A percentile compares a stretch with the other conserved stretches of the same genome.
Conservation (phyloP, 2,113 vertebrate species). For the Nettapus auritus region DNA sequence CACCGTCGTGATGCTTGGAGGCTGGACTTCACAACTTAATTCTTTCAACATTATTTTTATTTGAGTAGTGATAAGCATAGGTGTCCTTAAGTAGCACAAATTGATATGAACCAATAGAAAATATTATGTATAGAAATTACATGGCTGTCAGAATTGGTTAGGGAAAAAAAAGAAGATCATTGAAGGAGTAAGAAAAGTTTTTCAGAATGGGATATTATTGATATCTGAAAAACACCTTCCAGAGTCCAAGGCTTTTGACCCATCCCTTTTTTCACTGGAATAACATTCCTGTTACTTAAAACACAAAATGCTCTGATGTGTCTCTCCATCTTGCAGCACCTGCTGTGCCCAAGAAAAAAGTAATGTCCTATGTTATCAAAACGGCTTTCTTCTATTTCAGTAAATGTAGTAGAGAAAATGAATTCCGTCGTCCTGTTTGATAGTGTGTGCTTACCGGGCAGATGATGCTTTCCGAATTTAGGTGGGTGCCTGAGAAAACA, state of each 20-base stretch:
- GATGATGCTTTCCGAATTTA: not conserved
- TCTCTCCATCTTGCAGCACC: not conserved
- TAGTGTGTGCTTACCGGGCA: not conserved
- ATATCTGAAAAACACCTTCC: not conserved
- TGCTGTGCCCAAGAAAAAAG: not conserved
- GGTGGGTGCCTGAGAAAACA: not conserved
- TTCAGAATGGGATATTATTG: not conserved
- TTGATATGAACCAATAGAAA: not conserved
- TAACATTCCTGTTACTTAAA: not conserved
- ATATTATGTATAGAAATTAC: not conserved
- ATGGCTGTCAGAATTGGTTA: not conserved
- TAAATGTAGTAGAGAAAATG: not conserved
- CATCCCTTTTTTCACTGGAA: not conserved
- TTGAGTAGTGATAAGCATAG: not conserved
- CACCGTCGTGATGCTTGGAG: not conserved
- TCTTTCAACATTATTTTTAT: not conserved
- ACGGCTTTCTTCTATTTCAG: not conserved
- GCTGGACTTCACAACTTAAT: not conserved
- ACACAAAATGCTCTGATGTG: not conserved
- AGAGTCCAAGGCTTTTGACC: not conserved
- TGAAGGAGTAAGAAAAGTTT: not conserved
- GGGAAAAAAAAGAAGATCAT: not conserved
- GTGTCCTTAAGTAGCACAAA: not conserved
- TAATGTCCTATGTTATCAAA: not conserved
- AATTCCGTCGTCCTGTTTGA: not conserved